Conservation (phyloP, 30 jellyfish, hydroid and myxozoan genomes). For the Aurelia coerulea region DNA sequence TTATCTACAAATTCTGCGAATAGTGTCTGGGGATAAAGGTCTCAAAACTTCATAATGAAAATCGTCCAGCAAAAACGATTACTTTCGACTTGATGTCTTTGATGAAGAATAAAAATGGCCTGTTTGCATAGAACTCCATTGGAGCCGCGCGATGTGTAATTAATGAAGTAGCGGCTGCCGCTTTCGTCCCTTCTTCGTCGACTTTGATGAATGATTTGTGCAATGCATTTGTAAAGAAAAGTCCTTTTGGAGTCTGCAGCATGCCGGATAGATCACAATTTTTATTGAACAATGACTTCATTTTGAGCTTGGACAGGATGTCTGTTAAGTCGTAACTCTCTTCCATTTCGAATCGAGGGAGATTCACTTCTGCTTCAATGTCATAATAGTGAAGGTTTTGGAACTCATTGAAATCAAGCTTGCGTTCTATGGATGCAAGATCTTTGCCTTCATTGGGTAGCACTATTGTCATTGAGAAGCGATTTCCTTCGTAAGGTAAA, state of each 20-base stretch:
- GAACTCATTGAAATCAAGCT: not conserved
- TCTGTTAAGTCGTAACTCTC: constrained; percentile 18
- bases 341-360: constrained; percentile 79
- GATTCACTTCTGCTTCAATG: constrained; percentile 19
- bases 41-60: constrained; percentile 10
- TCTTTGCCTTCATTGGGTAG: constrained; percentile 69
- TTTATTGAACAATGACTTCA: constrained; percentile 61
- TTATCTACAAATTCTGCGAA: too few species aligned
- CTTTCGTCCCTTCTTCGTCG: constrained; percentile 91
- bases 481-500: constrained; percentile 79
- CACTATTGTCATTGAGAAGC: constrained; percentile 70
- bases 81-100: constrained; percentile 52
- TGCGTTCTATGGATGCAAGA: constrained; percentile 21
- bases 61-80: constrained; percentile 81
- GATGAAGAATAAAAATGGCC: constrained; percentile 87
- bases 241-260: constrained; percentile 48
- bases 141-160: constrained; percentile 38
- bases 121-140: constrained; percentile 71
- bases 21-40: too few species aligned
- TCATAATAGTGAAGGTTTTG: not conserved
- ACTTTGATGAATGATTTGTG: constrained; percentile 87
- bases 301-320: constrained; percentile 42
- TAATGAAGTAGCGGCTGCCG: constrained; percentile 90
- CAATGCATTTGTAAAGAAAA: constrained; percentile 74
- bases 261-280: constrained; percentile 76